Percentiles rank a stretch among this genome's conserved stretches.
phyloP scores from a whole-genome alignment of 1,140 invertebrate genomes.

The Eupristina koningsbergeri region DNA sequence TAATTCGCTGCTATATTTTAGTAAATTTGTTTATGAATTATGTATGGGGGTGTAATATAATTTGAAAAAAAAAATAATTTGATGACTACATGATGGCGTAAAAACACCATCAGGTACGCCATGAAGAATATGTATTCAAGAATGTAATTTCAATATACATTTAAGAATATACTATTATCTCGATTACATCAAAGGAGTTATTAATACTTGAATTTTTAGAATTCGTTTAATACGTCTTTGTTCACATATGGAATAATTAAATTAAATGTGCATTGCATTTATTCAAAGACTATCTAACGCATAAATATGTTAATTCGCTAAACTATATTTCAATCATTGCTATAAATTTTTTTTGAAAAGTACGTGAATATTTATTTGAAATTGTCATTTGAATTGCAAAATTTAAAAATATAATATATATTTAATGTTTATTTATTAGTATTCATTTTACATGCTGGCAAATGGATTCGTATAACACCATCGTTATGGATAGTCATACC shows the following conservation, averaged over 20 bases:
- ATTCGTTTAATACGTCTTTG: slow-evolving; percentile 40
- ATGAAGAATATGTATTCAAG: slow-evolving; percentile 19
- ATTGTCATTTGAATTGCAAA: not conserved
- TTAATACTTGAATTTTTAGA: slow-evolving; percentile 41
- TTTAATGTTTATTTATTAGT: not conserved
- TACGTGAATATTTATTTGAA: not conserved
- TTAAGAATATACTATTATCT: slow-evolving; percentile 36
- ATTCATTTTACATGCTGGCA: no score
- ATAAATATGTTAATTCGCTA: slow-evolving; percentile 28
- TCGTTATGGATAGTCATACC: no score
- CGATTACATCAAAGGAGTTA: slow-evolving; percentile 42
- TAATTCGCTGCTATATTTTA: no score
- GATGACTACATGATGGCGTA: slow-evolving; percentile 38
- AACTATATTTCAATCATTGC: slow-evolving; percentile 2
- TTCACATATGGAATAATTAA: slow-evolving; percentile 26
- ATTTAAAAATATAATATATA: not conserved
- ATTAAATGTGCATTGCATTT: slow-evolving; percentile 25
- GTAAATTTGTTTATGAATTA: no score
- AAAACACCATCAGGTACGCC: slow-evolving; percentile 36
- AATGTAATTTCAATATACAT: slow-evolving; percentile 32
- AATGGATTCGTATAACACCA: no score
- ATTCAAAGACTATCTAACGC: not conserved
- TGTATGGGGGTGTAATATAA: no score
- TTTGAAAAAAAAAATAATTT: no score
- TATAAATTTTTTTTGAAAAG: not conserved